phyloP scores from a whole-genome alignment of 2,113 vertebrate species.

The Microtus richardsoni region DNA sequence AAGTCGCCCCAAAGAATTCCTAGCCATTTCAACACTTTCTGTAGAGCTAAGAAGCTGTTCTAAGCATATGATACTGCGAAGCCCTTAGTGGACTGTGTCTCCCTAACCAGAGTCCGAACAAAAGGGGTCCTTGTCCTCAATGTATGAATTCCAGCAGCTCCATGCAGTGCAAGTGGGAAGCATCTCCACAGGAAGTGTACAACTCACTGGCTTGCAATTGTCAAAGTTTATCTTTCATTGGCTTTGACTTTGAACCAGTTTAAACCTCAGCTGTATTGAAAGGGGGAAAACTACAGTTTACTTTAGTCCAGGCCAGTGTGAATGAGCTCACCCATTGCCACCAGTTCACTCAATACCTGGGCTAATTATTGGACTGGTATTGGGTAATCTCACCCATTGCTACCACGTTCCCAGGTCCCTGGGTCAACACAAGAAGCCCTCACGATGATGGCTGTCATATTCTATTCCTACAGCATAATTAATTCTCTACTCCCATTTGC shows the following conservation, averaged over 20 bases:
- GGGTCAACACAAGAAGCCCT: background rate
- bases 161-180: too few relatives aligned
- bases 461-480: too few relatives aligned
- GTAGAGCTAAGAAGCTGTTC: too few relatives aligned
- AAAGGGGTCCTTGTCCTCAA: background rate
- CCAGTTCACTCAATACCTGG: background rate
- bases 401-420: background rate
- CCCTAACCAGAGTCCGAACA: background rate
- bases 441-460: background rate
- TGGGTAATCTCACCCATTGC: too few relatives aligned
- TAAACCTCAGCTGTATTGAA: too few relatives aligned
- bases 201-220: rapidly evolving
- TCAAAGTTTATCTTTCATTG: background rate
- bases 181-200: rapidly evolving
- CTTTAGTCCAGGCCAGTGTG: background rate
- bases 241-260: background rate
- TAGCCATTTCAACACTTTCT: background rate
- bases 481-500: background rate
- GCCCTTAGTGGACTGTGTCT: background rate
- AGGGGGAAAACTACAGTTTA: background rate
- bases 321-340: rapidly evolving
- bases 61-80: background rate
- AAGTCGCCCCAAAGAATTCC: too few relatives aligned
- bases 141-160: rapidly evolving
- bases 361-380: too few relatives aligned